These are phyloP conservation scores for Cheilosia scutellata DNA, from an alignment of 2,888 invertebrate genomes.

Conservation along the genomic window DNA sequence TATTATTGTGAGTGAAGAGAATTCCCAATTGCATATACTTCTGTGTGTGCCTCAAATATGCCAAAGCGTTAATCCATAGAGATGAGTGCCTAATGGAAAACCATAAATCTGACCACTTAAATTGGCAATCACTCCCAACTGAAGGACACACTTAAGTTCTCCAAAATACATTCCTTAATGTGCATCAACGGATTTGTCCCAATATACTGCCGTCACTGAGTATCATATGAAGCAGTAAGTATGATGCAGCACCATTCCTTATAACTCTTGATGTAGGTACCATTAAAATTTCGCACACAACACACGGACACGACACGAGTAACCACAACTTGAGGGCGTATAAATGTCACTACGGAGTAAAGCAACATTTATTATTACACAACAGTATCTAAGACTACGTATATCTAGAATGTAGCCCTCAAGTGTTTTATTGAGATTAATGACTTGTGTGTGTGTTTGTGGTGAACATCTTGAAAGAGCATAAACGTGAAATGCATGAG, in stretches of 20 bases:
- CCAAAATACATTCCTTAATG: too few species aligned
- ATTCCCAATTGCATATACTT: too few species aligned
- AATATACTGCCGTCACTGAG: too few species aligned
- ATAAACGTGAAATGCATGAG: not conserved
- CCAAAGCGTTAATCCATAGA: too few species aligned
- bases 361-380: slow-evolving; percentile 61
- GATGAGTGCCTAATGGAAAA: too few species aligned
- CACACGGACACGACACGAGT: slow-evolving; percentile 17
- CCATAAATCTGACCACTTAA: not conserved
- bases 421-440: slow-evolving; percentile 73
- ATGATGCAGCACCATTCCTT: not conserved
- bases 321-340: slow-evolving; percentile 58
- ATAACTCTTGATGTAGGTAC: slow-evolving; percentile 24
- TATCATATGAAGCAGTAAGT: not conserved
- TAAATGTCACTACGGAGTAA: slow-evolving; percentile 65
- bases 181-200: too few species aligned
- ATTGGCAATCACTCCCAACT: not conserved
- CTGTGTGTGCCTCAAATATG: too few species aligned
- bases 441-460: slow-evolving; percentile 47
- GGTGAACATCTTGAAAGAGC: not conserved
- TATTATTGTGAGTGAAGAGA: too few species aligned
- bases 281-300: slow-evolving; percentile 21
- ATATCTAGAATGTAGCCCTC: slow-evolving; percentile 32
- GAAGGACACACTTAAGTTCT: not conserved
- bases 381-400: slow-evolving; percentile 29